Base-by-base conservation (phyloP, 2,113 vertebrate genomes). In the Xiphias gladius region DNA sequence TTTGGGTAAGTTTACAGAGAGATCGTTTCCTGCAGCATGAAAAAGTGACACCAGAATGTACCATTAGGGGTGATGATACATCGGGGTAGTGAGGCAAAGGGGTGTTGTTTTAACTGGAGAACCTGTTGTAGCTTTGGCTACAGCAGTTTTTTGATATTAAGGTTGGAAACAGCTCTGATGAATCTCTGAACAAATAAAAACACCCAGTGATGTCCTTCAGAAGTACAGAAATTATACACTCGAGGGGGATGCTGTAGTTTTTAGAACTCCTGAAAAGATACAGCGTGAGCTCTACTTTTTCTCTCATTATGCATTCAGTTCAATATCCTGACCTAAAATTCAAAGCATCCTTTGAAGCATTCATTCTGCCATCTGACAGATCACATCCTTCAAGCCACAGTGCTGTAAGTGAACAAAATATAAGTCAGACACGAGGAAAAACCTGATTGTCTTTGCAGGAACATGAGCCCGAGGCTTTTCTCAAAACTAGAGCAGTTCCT, bases 371-470 rank as follows among this genome's bases (percentile, higher is more conserved):
- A 30, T 57, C 35, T 46, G 76, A 76, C 59, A 72, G 71, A 87
- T 79, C 66, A 59, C 79, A 62, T 80, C 80, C 78, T 77, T 72
- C 1, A 28, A 79, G 80, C 72, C 32, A 14, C 37, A 17, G 58
- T 5, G 35, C 32, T 59, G 54, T 76, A 50, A 83, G 52, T 62
- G 79, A 82, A 81, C 58, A 46, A 71, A 85, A 79, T 66, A 76
- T 80, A 41, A 84, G 77, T 67, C 76, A 62, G 76, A 78, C 74
- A 76, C 5, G 12, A 84, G 63, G 69, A 17, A n/a, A 58, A 73
- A 64, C 80, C 37, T 82, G 79, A 90, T 78, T 84, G 86, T 88
- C 73, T 88, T 72, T 76, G 79, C 58, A 61, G 26, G 83, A 88
- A 85, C 78, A 84, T 30, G 76, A 83, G 81, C 89, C 88, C 1